Evolutionary conservation across 2,797 vertebrate species (phyloP), one percentile per base, ranked within the genome.

Genomic region (Leptatherina wallacei): DNA sequence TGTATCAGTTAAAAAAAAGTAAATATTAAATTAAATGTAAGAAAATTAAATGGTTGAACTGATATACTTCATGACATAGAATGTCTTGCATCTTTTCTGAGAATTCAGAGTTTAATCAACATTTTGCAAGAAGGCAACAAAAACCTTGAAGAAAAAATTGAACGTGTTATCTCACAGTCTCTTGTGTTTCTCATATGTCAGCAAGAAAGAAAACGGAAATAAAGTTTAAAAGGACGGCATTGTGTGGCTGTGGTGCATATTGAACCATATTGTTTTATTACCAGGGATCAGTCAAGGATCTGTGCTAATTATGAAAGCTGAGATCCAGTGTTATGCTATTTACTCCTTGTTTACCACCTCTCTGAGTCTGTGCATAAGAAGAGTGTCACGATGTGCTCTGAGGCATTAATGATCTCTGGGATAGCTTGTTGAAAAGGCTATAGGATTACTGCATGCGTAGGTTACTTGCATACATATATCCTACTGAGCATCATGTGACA

Each of bases 261-360:
- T 69, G 67, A 52, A 52, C 64, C 22, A 11, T 14, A 49, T 70
- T 59, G 65, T 33, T 74, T 73, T 73, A 69, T 62, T 24, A 69
- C 22, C 60, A 35, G 63, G 58, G 55, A 47, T 76, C 68, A 71
- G 70, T 52, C 58, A 65, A 27, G 30, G 6, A 72, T 83, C 60
- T 84, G 51, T 77, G 22, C 47, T 75, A 60, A 74, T 83, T 85
- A 71, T 85, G 77, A 88, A 90, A 85, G 60, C 64, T 24, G 68
- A 76, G 70, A 78, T 13, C n/a, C 56, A 58, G 61, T 14, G 65
- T 62, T 47, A 20, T 75, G 67, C 61, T 57, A 60, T 57, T 24
- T 59, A 54, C 22, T 78, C 14, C 79, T 78, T 83, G 83, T 88
- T 90, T 84, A 83, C 73, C 64, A 69, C 60, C 68, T 81, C 47